phyloP scores from a whole-genome alignment of 2,113 vertebrate species.

The Crotalus viridis region DNA sequence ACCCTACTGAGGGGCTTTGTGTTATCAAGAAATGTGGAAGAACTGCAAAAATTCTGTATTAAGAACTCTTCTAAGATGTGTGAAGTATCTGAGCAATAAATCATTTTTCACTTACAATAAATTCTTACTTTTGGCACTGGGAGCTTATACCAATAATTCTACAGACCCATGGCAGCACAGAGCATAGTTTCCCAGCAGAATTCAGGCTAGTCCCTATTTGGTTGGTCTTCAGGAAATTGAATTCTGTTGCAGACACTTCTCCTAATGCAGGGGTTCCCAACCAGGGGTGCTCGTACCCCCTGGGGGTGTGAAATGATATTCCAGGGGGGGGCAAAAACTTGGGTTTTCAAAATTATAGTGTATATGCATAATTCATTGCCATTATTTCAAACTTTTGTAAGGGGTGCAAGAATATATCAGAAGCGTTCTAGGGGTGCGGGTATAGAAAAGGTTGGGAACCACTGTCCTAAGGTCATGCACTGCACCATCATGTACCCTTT shows the following conservation, averaged over 20 bases:
- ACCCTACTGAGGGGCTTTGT: not conserved
- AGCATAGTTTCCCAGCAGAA: not conserved
- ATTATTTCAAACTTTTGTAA: too few relatives aligned
- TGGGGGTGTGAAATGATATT: too few relatives aligned
- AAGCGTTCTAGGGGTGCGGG: too few relatives aligned
- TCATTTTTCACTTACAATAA: not conserved
- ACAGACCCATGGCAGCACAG: not conserved
- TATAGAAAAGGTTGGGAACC: too few relatives aligned
- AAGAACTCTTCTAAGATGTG: not conserved
- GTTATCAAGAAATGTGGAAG: not conserved
- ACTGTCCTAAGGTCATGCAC: not conserved
- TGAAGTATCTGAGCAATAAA: not conserved
- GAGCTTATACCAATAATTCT: not conserved
- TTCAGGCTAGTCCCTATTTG: not conserved
- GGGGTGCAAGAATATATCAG: too few relatives aligned
- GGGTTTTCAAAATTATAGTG: too few relatives aligned
- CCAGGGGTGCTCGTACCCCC: too few relatives aligned
- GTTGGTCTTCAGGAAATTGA: not conserved
- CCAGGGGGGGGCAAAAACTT: too few relatives aligned
- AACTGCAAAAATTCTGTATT: not conserved
- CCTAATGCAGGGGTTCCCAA: too few relatives aligned
- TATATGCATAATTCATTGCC: too few relatives aligned
- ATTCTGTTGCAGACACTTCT: not conserved
- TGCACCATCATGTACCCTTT: not conserved
- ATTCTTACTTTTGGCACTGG: not conserved